phyloP scores from a whole-genome alignment of 2,113 vertebrate species.

The Calidris pugnax region DNA sequence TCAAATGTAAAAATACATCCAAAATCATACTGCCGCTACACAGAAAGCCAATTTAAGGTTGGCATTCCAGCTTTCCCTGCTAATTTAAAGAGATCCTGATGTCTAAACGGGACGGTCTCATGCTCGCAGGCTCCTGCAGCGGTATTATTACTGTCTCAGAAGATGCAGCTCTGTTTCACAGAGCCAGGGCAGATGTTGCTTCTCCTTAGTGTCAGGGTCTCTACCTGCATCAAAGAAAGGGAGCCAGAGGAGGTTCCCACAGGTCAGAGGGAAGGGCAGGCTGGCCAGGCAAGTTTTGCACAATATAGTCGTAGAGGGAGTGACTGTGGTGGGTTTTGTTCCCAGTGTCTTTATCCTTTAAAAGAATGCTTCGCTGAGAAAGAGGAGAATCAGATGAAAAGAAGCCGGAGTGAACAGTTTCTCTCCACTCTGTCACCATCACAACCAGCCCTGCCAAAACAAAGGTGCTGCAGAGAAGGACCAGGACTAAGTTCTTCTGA shows the following conservation, averaged over 20 bases:
- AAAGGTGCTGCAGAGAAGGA: not conserved
- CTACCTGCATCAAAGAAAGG: not conserved
- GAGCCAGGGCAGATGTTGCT: not conserved
- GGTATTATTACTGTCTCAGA: fast-evolving
- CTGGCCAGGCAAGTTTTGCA: not conserved
- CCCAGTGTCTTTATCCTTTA: not conserved
- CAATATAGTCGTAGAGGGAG: not conserved
- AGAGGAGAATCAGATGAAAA: not conserved
- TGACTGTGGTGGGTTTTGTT: not conserved
- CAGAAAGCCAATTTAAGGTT: not conserved
- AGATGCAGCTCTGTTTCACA: not conserved
- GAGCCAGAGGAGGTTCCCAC: not conserved
- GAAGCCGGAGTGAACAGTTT: fast-evolving
- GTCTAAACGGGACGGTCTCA: not conserved
- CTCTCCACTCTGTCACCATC: not conserved
- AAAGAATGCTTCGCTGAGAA: not conserved
- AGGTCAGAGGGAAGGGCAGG: not conserved
- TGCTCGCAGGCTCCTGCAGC: not conserved
- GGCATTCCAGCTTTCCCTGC: not conserved
- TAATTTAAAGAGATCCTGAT: not conserved
- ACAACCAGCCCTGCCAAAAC: not conserved
- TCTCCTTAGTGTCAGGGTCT: fast-evolving
- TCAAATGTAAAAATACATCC: not conserved
- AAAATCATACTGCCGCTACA: fast-evolving
- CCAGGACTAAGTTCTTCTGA: not conserved